phyloP scores from a whole-genome alignment of 2,888 invertebrate species.

The Andrena haemorrhoa region DNA sequence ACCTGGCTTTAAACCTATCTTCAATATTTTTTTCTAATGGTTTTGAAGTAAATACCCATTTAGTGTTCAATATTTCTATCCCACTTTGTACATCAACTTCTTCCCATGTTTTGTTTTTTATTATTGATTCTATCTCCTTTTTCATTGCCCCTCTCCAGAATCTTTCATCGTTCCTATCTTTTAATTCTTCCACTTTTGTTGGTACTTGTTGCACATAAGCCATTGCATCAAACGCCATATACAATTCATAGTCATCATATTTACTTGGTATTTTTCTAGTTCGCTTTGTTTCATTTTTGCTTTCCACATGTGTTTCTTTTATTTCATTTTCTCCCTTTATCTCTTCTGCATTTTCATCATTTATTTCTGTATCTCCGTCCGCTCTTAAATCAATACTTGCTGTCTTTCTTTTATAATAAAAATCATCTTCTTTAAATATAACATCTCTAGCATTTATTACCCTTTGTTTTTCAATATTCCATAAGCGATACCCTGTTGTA shows the following conservation, averaged over 20 bases:
- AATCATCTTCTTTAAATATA: no score
- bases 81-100: slow-evolving; percentile 4
- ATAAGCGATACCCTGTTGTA: slow-evolving; percentile 21
- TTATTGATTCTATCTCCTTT: slow-evolving; percentile 57
- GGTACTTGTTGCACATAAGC: slow-evolving; percentile 27
- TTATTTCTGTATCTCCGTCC: no score
- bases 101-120: slow-evolving; percentile 57
- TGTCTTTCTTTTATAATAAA: no score
- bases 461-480: no score
- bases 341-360: no score
- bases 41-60: slow-evolving; percentile 67
- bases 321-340: no score
- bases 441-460: no score
- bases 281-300: slow-evolving; percentile 5
- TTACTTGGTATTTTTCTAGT: slow-evolving; percentile 10
- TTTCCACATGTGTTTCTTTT: no score
- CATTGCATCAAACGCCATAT: slow-evolving; percentile 20
- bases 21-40: slow-evolving; percentile 69
- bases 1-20: slow-evolving; percentile 72
- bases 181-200: slow-evolving; percentile 24
- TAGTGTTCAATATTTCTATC: slow-evolving; percentile 62
- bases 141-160: slow-evolving; percentile 21
- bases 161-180: not conserved
- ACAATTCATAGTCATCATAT: slow-evolving; percentile 39
- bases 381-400: no score